Base-by-base conservation (phyloP, 2,113 vertebrate genomes). In the Talpa occidentalis region DNA sequence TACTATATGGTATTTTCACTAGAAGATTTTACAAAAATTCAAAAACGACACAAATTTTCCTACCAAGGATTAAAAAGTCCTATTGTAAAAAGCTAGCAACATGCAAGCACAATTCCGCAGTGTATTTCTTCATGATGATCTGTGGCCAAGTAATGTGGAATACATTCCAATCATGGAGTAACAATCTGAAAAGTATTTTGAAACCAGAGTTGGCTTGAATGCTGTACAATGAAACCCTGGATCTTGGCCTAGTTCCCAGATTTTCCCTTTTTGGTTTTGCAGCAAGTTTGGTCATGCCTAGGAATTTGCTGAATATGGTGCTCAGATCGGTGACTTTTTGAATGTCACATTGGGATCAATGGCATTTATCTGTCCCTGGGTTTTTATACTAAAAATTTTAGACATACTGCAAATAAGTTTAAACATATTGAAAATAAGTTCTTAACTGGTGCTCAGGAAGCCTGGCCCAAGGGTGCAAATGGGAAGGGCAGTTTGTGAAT, bases 191-290 rank as follows among this genome's bases (percentile, higher is more conserved):
- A 93, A 80, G 95, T 94, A 91, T 92, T 93, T 77, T 96, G 94
- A 95, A 96, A 90, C 79, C n/a, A 70, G 93, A 93, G 67, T 95
- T 97, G 95, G 92, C 94, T 67, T 94, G 66, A 90, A 74, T 81
- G 49, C 47, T 76, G 30, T 77, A 77, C 90, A 78, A 84, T 59
- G 92, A 96, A 90, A 96, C 77, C 54, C 80, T 93, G 73, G 90
- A 73, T 82, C 88, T 90, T 97, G 96, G 94, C 67, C 69, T 52
- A 52, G 4, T 88, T 96, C 95, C 95, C 81, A 62, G 90, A 81
- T 90, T 52, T 82, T 47, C 79, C 74, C 59, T 47, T 94, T 90
- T 88, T 60, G 80, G 70, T 94, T 97, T 96, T 90, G 80, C 64
- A 95, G 70, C 74, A 91, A 94, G 93, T 96, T 95, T 28, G 35